phyloP scores from a whole-genome alignment of 2,888 invertebrate genomes.

The Linyphia triangularis region DNA sequence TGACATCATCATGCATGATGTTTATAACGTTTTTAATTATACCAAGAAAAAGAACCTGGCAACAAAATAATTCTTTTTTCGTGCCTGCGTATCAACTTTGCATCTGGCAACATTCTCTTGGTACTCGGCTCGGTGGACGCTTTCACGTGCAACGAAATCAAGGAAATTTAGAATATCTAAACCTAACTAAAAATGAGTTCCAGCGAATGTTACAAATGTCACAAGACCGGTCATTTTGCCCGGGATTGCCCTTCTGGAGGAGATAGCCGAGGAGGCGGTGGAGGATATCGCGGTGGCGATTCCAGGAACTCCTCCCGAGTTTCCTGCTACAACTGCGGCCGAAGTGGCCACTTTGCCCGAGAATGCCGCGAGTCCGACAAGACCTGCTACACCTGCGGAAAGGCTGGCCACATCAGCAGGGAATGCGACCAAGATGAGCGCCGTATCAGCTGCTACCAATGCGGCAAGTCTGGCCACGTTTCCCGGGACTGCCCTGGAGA shows the following conservation, averaged over 20 bases:
- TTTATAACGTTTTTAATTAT: too few species aligned
- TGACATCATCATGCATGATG: too few species aligned
- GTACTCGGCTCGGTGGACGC: slow-evolving; percentile 51
- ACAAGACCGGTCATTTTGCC: slow-evolving; percentile 95
- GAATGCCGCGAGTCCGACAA: slow-evolving; percentile 96
- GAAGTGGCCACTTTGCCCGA: slow-evolving; percentile 94
- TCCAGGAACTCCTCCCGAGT: slow-evolving; percentile 45
- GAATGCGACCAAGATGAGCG: slow-evolving; percentile 84
- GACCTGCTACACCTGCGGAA: slow-evolving; percentile 87
- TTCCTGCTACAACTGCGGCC: slow-evolving; percentile 97
- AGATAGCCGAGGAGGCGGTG: slow-evolving; percentile 69
- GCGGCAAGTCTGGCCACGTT: slow-evolving; percentile 80
- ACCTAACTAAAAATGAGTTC: slow-evolving; percentile 62
- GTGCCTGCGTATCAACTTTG: background rate
- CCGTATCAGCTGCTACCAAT: slow-evolving; percentile 79
- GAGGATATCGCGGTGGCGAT: slow-evolving; percentile 48
- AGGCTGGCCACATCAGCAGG: slow-evolving; percentile 94
- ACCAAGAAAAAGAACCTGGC: too few species aligned
- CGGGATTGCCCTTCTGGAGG: slow-evolving; percentile 87
- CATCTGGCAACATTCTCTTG: slow-evolving; percentile 44
- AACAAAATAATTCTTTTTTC: background rate
- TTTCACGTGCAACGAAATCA: slow-evolving; percentile 28
- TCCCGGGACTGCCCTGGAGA: slow-evolving; percentile 79
- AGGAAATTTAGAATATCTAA: slow-evolving; percentile 20
- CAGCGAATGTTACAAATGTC: slow-evolving; percentile 94